Evolutionary conservation across 2,888 invertebrate species (phyloP).

Genomic region (Nymphalis urticae): DNA sequence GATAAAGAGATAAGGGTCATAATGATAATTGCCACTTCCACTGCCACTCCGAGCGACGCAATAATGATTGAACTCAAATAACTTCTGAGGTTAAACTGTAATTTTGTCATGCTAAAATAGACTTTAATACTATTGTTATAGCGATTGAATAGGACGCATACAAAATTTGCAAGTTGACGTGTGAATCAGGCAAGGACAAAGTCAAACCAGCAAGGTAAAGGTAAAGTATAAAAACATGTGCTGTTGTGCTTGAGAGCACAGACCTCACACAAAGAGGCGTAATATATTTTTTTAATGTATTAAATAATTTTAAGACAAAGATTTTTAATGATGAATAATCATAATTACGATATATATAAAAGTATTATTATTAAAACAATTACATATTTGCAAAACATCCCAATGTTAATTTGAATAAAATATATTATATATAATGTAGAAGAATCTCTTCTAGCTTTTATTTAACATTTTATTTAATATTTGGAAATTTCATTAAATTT

Average conservation of each 20-base stretch:
- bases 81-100: conserved; percentile 23
- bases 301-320: background rate
- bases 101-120: conserved; percentile 36
- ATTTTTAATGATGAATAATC: background rate
- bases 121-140: conserved; percentile 41
- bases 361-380: too few relatives aligned
- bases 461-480: too few relatives aligned
- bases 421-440: too few relatives aligned
- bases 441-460: too few relatives aligned
- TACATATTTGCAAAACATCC: too few relatives aligned
- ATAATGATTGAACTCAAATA: conserved; percentile 38
- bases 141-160: conserved; percentile 36
- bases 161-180: conserved; percentile 42
- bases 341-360: too few relatives aligned
- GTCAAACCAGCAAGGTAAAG: conserved; percentile 65
- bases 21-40: conserved; percentile 16
- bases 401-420: too few relatives aligned
- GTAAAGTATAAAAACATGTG: conserved; percentile 61
- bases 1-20: conserved; percentile 20
- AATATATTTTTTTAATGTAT: background rate
- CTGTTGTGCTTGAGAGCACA: conserved; percentile 30
- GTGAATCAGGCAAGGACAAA: conserved; percentile 60
- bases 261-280: background rate
- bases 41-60: conserved; percentile 20
- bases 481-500: too few relatives aligned